Evolutionary conservation across 1,140 invertebrate genomes (phyloP), one percentile per base, ranked within the genome.

Genomic region (Orussus abietinus): DNA sequence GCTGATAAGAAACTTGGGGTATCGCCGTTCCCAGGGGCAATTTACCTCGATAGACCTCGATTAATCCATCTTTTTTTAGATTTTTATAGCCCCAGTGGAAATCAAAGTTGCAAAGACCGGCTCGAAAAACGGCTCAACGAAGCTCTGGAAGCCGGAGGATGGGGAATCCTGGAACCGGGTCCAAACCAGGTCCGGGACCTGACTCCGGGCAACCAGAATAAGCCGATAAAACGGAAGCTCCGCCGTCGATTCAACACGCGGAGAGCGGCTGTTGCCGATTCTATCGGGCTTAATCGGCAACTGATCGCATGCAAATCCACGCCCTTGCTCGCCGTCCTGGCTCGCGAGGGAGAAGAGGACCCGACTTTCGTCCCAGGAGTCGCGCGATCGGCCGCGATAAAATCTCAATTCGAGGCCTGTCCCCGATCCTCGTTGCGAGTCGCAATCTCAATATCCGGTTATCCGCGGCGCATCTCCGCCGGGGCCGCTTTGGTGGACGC

Each of bases 251-350:
- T 15, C 34, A 20, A 7, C 14, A 18, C 14, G n/a, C 5, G 4
- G 11, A 14, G 11, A 31, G 17, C 12, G 14, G 11, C 31, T 14
- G n/a, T 14, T 5, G 21, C 31, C 33, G 47, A 52, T 57, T 57
- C 38, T 55, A 57, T 55, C 55, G 19, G 30, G 44, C 32, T 57
- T 55, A 57, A 57, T 57, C 55, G 55, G 47, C 53, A 55, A 55
- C 46, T 57, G 55, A 57, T 57, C 55, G 53, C 45, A 57, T 57
- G 55, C 55, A 57, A 57, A 57, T 57, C 26, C 49, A 28, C 25
- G 38, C 25, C 42, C 32, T n/a, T n/a, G n/a, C 43, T 42, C 26
- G n/a, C 37, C 38, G 34, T 31, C 22, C 25, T 33, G 28, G 35
- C 15, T 20, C 30, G 32, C 13, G 21, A 38, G 28, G 32, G 30